Evolutionary conservation across 1,140 invertebrate species (phyloP), one percentile per base, ranked within the genome.

Genomic region (Octopus sinensis): DNA sequence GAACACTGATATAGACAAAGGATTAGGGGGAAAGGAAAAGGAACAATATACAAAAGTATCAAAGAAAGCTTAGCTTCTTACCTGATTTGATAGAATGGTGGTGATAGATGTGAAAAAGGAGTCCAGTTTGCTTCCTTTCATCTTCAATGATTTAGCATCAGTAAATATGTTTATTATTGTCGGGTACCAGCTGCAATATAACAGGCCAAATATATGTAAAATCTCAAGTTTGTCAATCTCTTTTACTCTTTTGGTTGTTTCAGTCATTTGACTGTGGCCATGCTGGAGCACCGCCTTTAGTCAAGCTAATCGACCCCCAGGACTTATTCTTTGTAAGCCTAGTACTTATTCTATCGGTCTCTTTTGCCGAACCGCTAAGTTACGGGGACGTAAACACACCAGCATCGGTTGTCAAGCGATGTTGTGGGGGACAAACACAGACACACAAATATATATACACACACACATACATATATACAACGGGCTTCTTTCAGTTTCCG

Each of bases 31-130:
- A 76, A 30, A 17, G 75, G 10, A 10, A 9, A 30, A 9, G 10
- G 75, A n/a, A 23, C 10, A 30, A 76, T 51, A 76, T 9, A 76
- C 17, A 17, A 12, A 76, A 9, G 23, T 17, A 77, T 23, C 4
- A 43, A 13, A 23, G n/a, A 10, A 10, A 30, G 9, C 13, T 78
- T 5, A 73, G 17, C 30, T 56, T 51, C 51, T 81, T 83, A 91
- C 90, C 88, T 91, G 89, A 81, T 90, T 91, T 0, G 90, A 89
- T 12, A 91, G 85, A 3, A 91, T 87, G 53, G 88, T 90, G 4
- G 88, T 87, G 1, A 90, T 86, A 85, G 88, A 90, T 80, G 85
- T 89, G 85, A 88, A 91, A 84, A 91, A 91, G 7, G 87, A 88
- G 7, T 90, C 88, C 56, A 87, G 78, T 83, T 88, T 88, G 3